Evolutionary conservation across 2,113 vertebrate species (phyloP), one percentile per base, ranked within the genome.

Genomic region (Egretta garzetta): DNA sequence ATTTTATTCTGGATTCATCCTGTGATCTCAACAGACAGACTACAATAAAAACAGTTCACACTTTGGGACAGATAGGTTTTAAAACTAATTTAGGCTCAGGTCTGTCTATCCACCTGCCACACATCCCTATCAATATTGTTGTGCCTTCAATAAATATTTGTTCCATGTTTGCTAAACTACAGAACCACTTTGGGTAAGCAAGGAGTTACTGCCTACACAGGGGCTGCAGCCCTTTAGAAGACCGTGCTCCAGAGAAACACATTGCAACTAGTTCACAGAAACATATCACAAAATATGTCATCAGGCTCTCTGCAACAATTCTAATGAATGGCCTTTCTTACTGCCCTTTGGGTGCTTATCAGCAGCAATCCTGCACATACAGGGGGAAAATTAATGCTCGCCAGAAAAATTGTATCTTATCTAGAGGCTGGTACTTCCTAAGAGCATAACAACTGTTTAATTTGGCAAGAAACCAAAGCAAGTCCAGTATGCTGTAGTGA

Each of bases 401-500:
- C 37, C 68, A 91, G 60, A 66, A 60, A 87, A 91, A 86, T 28
- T 3, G 2, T 72, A 71, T 35, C 91, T 95, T 95, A 95, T 94
- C 94, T 84, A 52, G 49, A 45, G 60, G 52, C 43, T 87, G 92
- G 68, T 77, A 52, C 83, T 95, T 96, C 93, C 76, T 72, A 56
- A 95, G 86, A 89, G 76, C 30, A 12, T 63, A 92, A 64, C 60
- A 94, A 67, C 43, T 92, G 86, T 88, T 92, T 92, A 67, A 91
- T 53, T 53, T 96, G 96, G 94, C 91, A 92, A 53, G 70, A 75
- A 79, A 58, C 63, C 93, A 97, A 71, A 88, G 49, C 35, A 10
- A 10, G 28, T 45, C 45, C 62, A 33, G 47, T 4, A 21, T n/a
- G 50, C 37, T 80, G 49, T 37, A 49, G 45, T 52, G 70, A 70